A percentile compares a stretch with the other conserved stretches of the same genome.
These are phyloP conservation scores for Colistium nudipinnis DNA, from an alignment of 2,113 vertebrate genomes.

Conservation along the genomic window DNA sequence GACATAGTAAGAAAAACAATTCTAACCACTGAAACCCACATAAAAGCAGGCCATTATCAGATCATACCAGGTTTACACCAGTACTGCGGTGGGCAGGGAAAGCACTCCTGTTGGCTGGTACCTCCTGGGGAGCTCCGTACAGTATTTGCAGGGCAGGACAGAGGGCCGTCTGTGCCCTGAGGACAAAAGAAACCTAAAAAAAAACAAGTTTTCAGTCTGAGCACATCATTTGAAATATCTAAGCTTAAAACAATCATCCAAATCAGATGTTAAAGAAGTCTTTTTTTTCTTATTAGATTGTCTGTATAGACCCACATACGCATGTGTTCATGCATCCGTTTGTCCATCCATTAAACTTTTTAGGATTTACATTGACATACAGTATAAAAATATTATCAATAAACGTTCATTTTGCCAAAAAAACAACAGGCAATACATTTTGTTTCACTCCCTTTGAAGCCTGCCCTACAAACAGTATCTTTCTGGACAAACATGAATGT, in stretches of 20 bases:
- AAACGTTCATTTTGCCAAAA: too few relatives aligned
- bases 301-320: too few relatives aligned
- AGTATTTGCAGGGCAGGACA: slow-evolving; percentile 85
- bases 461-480: background rate
- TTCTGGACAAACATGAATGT: background rate
- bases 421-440: too few relatives aligned
- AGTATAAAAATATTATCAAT: too few relatives aligned
- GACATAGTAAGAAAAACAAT: slow-evolving; percentile 4
- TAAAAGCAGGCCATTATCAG: background rate
- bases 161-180: slow-evolving; percentile 82
- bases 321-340: too few relatives aligned
- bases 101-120: slow-evolving; percentile 82
- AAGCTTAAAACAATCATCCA: background rate
- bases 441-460: too few relatives aligned
- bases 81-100: slow-evolving; percentile 83
- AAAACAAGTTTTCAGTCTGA: slow-evolving; percentile 2
- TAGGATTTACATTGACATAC: too few relatives aligned
- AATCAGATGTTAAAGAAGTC: too few relatives aligned
- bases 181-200: slow-evolving; percentile 88
- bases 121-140: slow-evolving; percentile 79
- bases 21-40: slow-evolving; percentile 3
- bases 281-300: too few relatives aligned
- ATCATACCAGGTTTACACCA: slow-evolving; percentile 88
- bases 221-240: background rate
- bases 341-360: too few relatives aligned